Percentiles rank a stretch among this genome's conserved stretches.
These are phyloP conservation scores for Sula dactylatra DNA, from an alignment of 2,113 vertebrate species.

Conservation along the genomic window DNA sequence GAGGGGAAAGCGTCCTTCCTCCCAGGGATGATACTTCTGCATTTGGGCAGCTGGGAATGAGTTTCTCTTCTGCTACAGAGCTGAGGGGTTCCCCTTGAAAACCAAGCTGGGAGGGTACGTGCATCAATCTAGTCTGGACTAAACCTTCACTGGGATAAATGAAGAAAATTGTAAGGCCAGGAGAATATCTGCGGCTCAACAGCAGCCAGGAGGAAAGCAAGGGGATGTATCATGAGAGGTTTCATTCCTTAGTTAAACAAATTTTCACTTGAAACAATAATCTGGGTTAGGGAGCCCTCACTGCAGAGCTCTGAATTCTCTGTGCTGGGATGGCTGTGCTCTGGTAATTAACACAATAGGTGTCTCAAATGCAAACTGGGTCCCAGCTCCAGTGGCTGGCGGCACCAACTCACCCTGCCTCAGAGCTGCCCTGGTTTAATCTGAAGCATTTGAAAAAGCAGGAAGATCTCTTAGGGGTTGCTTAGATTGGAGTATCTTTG, in stretches of 20 bases:
- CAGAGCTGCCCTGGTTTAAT: constrained; percentile 40
- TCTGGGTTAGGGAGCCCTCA: not conserved
- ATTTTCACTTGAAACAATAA: not conserved
- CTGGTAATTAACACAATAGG: constrained; percentile 17
- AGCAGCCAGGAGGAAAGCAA: not conserved
- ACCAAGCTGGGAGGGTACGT: not conserved
- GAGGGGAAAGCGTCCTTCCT: not conserved
- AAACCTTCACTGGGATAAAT: not conserved
- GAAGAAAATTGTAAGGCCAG: not conserved
- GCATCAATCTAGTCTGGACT: not conserved
- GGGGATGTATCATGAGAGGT: not conserved
- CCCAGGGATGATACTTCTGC: not conserved
- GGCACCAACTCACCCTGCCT: not conserved
- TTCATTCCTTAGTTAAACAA: not conserved
- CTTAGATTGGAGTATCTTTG: not conserved
- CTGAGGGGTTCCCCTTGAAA: not conserved
- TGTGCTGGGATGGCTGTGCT: not conserved
- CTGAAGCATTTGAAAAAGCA: not conserved
- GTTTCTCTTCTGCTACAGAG: not conserved
- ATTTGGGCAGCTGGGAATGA: not conserved
- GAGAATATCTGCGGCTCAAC: not conserved
- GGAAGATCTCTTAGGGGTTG: not conserved
- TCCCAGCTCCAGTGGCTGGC: not conserved
- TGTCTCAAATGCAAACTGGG: constrained; percentile 13
- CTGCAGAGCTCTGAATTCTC: constrained; percentile 5